These are phyloP conservation scores for Ligdia adustata DNA, from an alignment of 2,888 invertebrate genomes.

Conservation along the genomic window DNA sequence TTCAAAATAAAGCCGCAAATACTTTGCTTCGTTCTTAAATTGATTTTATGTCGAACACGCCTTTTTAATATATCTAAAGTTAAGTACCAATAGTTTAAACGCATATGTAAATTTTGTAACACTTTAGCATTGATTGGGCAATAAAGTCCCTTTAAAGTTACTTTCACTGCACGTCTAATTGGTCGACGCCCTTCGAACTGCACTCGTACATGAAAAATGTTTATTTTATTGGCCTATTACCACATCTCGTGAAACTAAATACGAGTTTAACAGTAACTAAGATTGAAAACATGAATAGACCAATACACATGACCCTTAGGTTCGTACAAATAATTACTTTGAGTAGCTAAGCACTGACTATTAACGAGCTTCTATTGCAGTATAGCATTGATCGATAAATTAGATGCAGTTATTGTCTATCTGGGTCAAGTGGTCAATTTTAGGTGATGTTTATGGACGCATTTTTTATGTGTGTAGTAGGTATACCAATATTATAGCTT, in stretches of 20 bases:
- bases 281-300: conserved; percentile 43
- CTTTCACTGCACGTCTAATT: conserved; percentile 47
- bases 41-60: conserved; percentile 5
- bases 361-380: conserved; percentile 7
- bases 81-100: conserved; percentile 18
- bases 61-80: conserved; percentile 2
- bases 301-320: conserved; percentile 36
- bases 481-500: too few species aligned
- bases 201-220: conserved; percentile 44
- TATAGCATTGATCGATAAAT: conserved; percentile 27
- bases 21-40: too few species aligned
- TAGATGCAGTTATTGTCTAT: conserved; percentile 27
- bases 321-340: conserved; percentile 32
- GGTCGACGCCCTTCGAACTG: conserved; percentile 32
- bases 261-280: conserved; percentile 25
- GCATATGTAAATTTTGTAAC: conserved; percentile 32
- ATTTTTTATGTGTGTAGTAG: conserved; percentile 7
- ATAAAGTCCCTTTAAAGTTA: conserved; percentile 35
- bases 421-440: conserved; percentile 32
- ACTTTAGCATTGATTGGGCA: conserved; percentile 27
- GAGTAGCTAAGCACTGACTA: conserved; percentile 24
- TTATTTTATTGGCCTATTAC: conserved; percentile 54
- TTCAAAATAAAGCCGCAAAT: too few species aligned
- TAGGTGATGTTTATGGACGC: conserved; percentile 22
- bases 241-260: conserved; percentile 40